phyloP scores from a whole-genome alignment of 2,888 invertebrate genomes.

The Phaedon cochleariae region DNA sequence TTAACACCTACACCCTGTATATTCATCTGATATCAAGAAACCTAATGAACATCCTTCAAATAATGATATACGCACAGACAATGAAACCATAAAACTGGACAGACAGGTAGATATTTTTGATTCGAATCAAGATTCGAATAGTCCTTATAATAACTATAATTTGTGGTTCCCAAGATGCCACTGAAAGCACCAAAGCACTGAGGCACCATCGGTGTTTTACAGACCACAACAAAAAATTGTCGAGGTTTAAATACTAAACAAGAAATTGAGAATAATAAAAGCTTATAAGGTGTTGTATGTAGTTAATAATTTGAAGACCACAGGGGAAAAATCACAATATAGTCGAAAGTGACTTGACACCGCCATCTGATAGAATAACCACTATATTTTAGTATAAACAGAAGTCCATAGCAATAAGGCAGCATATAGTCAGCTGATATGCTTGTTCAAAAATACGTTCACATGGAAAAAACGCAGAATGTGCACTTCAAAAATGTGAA shows the following conservation, averaged over 20 bases:
- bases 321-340: too few species aligned
- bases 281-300: too few species aligned
- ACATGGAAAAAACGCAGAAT: too few species aligned
- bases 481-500: too few species aligned
- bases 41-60: slow-evolving; percentile 8
- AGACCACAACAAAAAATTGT: slow-evolving; percentile 8
- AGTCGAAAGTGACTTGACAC: too few species aligned
- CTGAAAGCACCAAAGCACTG: slow-evolving; percentile 31
- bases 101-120: slow-evolving; percentile 29
- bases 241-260: background rate
- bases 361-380: too few species aligned
- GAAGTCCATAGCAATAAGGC: too few species aligned
- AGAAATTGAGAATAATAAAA: too few species aligned
- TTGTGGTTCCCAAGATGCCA: slow-evolving; percentile 39
- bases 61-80: slow-evolving; percentile 15
- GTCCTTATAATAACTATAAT: slow-evolving; percentile 39
- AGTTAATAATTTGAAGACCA: too few species aligned
- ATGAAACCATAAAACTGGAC: slow-evolving; percentile 27
- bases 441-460: too few species aligned
- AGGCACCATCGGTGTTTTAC: slow-evolving; percentile 42
- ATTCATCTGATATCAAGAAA: background rate
- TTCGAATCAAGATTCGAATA: slow-evolving; percentile 26
- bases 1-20: slow-evolving; percentile 5
- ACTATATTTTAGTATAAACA: too few species aligned
- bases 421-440: too few species aligned